phyloP scores from a whole-genome alignment of 2,888 invertebrate genomes.

The Oligia strigilis region DNA sequence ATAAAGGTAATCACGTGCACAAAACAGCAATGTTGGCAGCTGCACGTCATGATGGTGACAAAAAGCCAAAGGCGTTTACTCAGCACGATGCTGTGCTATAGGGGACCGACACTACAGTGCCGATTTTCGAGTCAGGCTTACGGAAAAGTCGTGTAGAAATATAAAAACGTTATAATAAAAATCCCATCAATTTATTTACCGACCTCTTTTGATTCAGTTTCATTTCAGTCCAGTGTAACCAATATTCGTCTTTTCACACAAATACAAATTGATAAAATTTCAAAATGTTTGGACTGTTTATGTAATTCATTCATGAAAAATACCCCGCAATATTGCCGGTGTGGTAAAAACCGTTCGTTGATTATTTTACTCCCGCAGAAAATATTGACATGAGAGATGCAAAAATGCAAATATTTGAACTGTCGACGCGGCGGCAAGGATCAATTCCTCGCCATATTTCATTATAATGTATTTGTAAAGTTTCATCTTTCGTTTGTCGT shows the following conservation, averaged over 20 bases:
- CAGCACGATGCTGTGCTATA: not conserved
- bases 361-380: constrained; percentile 48
- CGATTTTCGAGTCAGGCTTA: not conserved
- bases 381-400: constrained; percentile 65
- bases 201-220: not conserved
- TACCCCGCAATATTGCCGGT: not conserved
- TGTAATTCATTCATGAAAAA: constrained; percentile 19
- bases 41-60: not conserved
- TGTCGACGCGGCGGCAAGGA: constrained; percentile 67
- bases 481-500: constrained; percentile 75
- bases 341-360: constrained; percentile 21
- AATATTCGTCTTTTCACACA: not conserved
- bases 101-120: not conserved
- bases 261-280: not conserved
- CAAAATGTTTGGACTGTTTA: not conserved
- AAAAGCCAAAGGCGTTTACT: too few species aligned
- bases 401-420: constrained; percentile 76
- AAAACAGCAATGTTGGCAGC: not conserved
- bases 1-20: not conserved
- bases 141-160: not conserved
- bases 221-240: not conserved
- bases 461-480: constrained; percentile 79
- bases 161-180: not conserved
- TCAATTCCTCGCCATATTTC: constrained; percentile 76
- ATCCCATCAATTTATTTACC: not conserved